Evolutionary conservation across 1,140 invertebrate species (phyloP).

Genomic region (Polypedilum vanderplanki): DNA sequence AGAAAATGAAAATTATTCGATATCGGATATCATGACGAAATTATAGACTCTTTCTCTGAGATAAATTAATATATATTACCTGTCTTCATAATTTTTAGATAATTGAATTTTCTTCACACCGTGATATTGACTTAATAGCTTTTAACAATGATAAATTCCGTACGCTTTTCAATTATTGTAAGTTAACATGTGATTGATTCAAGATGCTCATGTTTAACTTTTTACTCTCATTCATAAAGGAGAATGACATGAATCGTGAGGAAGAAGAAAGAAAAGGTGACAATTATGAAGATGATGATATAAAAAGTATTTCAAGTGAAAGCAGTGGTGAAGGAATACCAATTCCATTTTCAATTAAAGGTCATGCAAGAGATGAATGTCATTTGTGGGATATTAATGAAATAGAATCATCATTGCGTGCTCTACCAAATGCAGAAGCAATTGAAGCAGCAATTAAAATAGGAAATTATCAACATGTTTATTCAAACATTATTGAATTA

Average conservation of each 20-base stretch:
- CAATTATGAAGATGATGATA: constrained; percentile 34
- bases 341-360: constrained; percentile 40
- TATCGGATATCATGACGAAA: too few relatives aligned
- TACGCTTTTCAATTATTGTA: constrained; percentile 43
- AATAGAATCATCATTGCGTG: constrained; percentile 44
- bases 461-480: constrained; percentile 40
- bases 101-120: not conserved
- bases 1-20: too few relatives aligned
- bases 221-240: constrained; percentile 32
- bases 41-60: too few relatives aligned
- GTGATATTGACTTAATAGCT: not conserved
- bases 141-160: constrained; percentile 39
- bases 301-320: constrained; percentile 48
- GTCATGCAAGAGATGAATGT: constrained; percentile 39
- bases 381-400: constrained; percentile 44
- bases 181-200: constrained; percentile 33
- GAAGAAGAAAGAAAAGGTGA: constrained; percentile 34
- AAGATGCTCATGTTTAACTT: not conserved
- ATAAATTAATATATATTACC: not conserved
- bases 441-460: constrained; percentile 46
- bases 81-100: not conserved
- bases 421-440: constrained; percentile 46
- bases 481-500: constrained; percentile 33
- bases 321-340: constrained; percentile 42
- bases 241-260: constrained; percentile 42